Evolutionary conservation across 2,797 vertebrate species (phyloP).

Genomic region (Enteromius afrohamiltoni): DNA sequence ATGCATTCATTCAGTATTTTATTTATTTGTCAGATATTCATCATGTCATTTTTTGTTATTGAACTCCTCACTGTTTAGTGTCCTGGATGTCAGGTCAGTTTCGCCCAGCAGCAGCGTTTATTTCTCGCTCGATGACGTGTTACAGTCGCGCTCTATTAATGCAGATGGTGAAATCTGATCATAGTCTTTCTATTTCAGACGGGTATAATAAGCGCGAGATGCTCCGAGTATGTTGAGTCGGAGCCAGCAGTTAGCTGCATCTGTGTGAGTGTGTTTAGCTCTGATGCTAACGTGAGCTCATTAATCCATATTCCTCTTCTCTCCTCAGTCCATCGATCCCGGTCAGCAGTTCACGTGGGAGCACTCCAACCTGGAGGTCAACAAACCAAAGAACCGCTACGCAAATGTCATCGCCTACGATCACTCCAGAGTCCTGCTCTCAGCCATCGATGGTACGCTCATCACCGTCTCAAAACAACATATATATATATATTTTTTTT

Average conservation of each 20-base stretch:
- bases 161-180: background rate
- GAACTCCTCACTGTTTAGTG: background rate
- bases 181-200: conserved; percentile 15
- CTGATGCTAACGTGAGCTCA: conserved; percentile 11
- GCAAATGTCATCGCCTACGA: conserved; percentile 99
- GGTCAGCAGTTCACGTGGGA: conserved; percentile 99
- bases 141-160: conserved; percentile 3
- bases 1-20: background rate
- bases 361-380: conserved; percentile 98
- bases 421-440: conserved; percentile 94
- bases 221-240: background rate
- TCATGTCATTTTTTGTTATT: background rate
- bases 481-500: too few relatives aligned
- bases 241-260: background rate
- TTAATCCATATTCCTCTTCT: conserved; percentile 8
- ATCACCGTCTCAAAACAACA: background rate
- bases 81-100: background rate
- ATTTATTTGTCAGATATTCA: background rate
- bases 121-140: background rate
- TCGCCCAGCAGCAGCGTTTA: background rate
- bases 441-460: conserved; percentile 92
- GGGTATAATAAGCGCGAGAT: background rate
- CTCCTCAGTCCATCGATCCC: conserved; percentile 91
- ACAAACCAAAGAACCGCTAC: conserved; percentile 99
- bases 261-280: background rate